A percentile compares a stretch with the other conserved stretches of the same genome.
phyloP scores from a whole-genome alignment of 1,140 invertebrate species.

The Stegodyphus dumicola region DNA sequence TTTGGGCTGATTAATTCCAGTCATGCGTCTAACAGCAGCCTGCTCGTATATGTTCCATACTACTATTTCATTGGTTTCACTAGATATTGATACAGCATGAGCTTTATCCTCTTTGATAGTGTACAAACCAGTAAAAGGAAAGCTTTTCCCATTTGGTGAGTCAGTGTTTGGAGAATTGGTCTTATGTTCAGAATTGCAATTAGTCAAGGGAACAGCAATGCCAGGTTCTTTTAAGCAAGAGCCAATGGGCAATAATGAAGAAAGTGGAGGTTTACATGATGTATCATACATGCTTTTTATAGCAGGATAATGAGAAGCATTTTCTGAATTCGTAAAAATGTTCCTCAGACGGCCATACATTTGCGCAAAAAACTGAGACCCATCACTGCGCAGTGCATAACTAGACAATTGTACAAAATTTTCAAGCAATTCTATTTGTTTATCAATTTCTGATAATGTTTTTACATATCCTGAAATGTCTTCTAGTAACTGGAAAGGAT shows the following conservation, averaged over 20 bases:
- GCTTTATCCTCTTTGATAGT: conserved; percentile 70
- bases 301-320: conserved; percentile 66
- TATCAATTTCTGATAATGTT: conserved; percentile 61
- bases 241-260: conserved; percentile 58
- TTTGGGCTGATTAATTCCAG: conserved; percentile 68
- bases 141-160: conserved; percentile 18
- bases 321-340: conserved; percentile 67
- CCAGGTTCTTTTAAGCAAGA: conserved; percentile 59
- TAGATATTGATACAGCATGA: conserved; percentile 79
- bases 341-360: conserved; percentile 72
- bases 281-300: conserved; percentile 67
- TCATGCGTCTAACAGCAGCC: conserved; percentile 76
- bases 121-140: conserved; percentile 53
- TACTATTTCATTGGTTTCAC: conserved; percentile 79
- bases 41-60: conserved; percentile 75
- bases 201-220: neutral
- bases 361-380: conserved; percentile 80
- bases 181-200: conserved; percentile 32
- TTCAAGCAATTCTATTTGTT: conserved; percentile 74
- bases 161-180: conserved; percentile 14
- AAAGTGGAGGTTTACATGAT: conserved; percentile 54
- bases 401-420: conserved; percentile 76
- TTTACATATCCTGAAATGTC: conserved; percentile 73
- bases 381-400: conserved; percentile 78
- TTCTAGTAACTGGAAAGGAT: conserved; percentile 74